Evolutionary conservation across 2,113 vertebrate species (phyloP), one percentile per base, ranked within the genome.

Genomic region (Percina caprodes): DNA sequence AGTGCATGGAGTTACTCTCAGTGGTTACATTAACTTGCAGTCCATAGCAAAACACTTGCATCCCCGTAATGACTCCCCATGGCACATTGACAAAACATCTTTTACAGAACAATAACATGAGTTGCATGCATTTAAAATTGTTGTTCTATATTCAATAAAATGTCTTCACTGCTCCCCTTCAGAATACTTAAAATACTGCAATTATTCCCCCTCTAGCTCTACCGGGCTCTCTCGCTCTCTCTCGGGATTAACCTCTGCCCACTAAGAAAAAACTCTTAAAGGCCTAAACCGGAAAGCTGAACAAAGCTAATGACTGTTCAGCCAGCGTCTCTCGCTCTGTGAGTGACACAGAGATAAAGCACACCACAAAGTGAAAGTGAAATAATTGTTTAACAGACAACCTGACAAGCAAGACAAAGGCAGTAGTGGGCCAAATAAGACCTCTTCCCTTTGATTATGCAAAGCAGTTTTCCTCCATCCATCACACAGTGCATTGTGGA

Each of bases 201-300:
- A 77, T 88, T 80, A 75, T 70, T 67, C 11, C 30, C 51, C 30
- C 30, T 71, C 13, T 18, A 26, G 61, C 72, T 59, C 59, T 15
- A 51, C 69, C 23, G 18, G 80, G 8, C 62, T 52, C 54, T 84
- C 80, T 78, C 70, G 10, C 58, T 52, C 52, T 84, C 80, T 78
- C 70, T 55, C 3, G 39, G 79, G 89, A 90, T 91, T 87, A 91
- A 84, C 79, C 74, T 79, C 78, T 80, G 82, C 75, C 82, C 74
- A 54, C 73, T 71, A 19, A 71, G 84, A 79, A 66, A 66, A 61
- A 30, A 39, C 71, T 70, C 61, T 56, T 55, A 69, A 86, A 85
- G 55, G 74, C 71, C 66, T 46, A 23, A 70, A 76, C 77, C 19
- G 7, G 35, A 77, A 63, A 58, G 48, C 74, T 30, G 83, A 79